Evolutionary conservation across 2,113 vertebrate genomes (phyloP), one percentile per base, ranked within the genome.

Genomic region (Echinops telfairi): DNA sequence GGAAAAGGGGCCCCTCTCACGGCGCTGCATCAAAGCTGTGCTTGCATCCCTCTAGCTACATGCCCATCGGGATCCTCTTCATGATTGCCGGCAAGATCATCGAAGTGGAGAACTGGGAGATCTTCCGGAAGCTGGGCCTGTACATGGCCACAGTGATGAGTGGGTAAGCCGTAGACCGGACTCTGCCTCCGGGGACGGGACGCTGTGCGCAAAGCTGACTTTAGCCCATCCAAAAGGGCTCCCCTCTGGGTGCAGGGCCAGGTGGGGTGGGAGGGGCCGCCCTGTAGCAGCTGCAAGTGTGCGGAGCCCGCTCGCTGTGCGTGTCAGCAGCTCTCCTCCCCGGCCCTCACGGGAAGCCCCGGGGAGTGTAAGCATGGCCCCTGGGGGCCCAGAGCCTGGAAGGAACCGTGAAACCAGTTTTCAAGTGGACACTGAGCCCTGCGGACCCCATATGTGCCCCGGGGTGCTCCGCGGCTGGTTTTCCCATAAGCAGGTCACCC

Each of bases 31-130:
- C 9, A 9, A 53, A 14, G 47, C 47, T 53, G 47, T 53, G 66
- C 62, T 96, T 94, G 2, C 73, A 53, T 53, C 47, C 96, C 98
- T 98, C 58, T 97, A 99, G 99, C 97, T 99, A 99, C 97, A 99
- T 99, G 99, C 99, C 99, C 0, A 1, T 99, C 0, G 99, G 99
- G 40, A 99, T 99, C 66, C 95, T 99, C 94, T 99, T 99, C 98
- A 98, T 99, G 40, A 99, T 99, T 97, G 99, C 99, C 71, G 99
- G 99, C 38, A 99, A 99, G 97, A 99, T 99, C 97, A 98, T 99
- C 43, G 98, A 99, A 98, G 99, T 99, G 95, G 99, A 99, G 91
- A 98, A 99, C 98, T 99, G 99, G 99, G 99, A 99, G 95, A 99
- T 99, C 97, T 99, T 99, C 96, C 98, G 97, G 96, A 99, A 99